These are phyloP conservation scores for Smittia aterrima DNA, from an alignment of 2,888 invertebrate species.

Conservation along the genomic window DNA sequence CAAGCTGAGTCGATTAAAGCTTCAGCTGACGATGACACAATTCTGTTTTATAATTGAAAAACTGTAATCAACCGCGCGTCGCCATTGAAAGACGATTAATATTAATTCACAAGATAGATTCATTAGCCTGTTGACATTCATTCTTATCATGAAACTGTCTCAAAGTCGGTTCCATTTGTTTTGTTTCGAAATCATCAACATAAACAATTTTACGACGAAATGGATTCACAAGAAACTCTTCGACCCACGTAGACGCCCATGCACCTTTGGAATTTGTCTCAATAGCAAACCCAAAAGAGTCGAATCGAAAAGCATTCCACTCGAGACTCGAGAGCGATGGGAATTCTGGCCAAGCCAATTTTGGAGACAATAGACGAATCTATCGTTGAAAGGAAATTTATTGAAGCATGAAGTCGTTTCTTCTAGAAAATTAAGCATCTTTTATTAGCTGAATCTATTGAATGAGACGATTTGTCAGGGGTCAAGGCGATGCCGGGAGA, in stretches of 20 bases:
- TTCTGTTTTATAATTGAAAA: background rate
- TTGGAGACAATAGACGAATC: background rate
- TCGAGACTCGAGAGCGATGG: background rate
- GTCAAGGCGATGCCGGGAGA: slow-evolving; percentile 1
- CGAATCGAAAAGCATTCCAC: slow-evolving; percentile 12
- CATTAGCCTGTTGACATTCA: background rate
- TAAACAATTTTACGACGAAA: slow-evolving; percentile 9
- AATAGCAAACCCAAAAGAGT: background rate
- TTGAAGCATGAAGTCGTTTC: slow-evolving; percentile 36
- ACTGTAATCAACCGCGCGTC: background rate
- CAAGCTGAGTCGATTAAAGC: background rate
- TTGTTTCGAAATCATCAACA: slow-evolving; percentile 1
- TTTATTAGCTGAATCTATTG: slow-evolving; percentile 14
- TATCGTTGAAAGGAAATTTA: slow-evolving; percentile 3
- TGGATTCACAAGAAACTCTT: slow-evolving; percentile 17
- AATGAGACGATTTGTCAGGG: background rate
- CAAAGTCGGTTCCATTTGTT: background rate
- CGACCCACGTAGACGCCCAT: no score
- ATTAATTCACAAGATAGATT: background rate
- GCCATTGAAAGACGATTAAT: background rate
- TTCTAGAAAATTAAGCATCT: background rate
- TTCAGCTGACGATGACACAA: background rate
- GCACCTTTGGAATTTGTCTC: background rate
- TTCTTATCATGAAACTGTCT: background rate
- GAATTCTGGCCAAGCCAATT: background rate